These are phyloP conservation scores for Gadus chalcogrammus DNA, from an alignment of 2,113 vertebrate genomes.

Conservation along the genomic window DNA sequence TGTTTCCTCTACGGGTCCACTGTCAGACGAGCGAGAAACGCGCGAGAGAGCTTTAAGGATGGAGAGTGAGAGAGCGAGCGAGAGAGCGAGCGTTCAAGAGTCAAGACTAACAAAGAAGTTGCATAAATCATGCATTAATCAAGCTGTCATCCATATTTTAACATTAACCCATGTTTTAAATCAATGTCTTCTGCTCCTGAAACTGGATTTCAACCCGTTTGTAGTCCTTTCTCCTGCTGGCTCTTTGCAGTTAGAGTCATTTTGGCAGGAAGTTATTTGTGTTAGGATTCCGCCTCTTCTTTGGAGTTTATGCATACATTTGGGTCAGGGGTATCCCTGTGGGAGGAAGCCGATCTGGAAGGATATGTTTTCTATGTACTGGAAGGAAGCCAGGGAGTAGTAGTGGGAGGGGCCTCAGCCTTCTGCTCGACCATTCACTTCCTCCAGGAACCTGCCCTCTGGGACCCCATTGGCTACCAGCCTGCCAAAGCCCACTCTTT, in stretches of 20 bases:
- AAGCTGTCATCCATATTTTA: slow-evolving; percentile 3
- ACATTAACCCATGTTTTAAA: not conserved
- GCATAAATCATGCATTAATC: slow-evolving; percentile 15
- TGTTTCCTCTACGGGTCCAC: slow-evolving; percentile 66
- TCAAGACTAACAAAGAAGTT: slow-evolving; percentile 1
- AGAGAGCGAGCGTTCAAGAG: not conserved
- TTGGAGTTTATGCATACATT: slow-evolving; percentile 1
- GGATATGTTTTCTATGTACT: slow-evolving; percentile 53
- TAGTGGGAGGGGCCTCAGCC: slow-evolving; percentile 17
- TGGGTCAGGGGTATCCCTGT: slow-evolving; percentile 27
- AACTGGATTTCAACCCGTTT: slow-evolving; percentile 1
- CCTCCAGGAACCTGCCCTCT: slow-evolving; percentile 25
- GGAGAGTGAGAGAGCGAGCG: not conserved
- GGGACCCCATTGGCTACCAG: slow-evolving; percentile 4
- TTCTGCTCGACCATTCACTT: slow-evolving; percentile 30
- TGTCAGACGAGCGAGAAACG: slow-evolving; percentile 39
- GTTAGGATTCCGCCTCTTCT: slow-evolving; percentile 5
- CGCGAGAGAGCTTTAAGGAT: no score
- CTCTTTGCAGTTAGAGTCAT: slow-evolving; percentile 5
- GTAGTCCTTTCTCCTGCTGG: not conserved
- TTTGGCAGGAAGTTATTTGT: slow-evolving; percentile 4
- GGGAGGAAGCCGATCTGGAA: slow-evolving; percentile 39
- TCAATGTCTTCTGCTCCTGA: slow-evolving; percentile 15
- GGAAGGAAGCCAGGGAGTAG: slow-evolving; percentile 39
- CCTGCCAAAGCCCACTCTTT: no score